These are phyloP conservation scores for Pandemis corylana DNA, from an alignment of 2,888 invertebrate genomes.

Conservation along the genomic window DNA sequence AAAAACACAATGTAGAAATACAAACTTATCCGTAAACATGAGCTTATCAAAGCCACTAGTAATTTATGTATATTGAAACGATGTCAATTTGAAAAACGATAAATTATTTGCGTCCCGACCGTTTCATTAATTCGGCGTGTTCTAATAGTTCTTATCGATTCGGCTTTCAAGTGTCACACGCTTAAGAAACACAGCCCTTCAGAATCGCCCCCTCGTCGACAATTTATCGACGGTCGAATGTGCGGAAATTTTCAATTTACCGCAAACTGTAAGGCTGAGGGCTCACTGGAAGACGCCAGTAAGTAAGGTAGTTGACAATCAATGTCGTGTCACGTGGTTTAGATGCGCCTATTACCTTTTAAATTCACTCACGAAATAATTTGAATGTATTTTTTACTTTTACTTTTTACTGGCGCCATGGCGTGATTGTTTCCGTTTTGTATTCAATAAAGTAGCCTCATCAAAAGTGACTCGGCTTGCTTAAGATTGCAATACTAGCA, in stretches of 20 bases:
- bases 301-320: background rate
- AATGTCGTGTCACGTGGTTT: background rate
- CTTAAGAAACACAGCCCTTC: slow-evolving; percentile 10
- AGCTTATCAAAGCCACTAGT: too few relatives aligned
- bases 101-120: background rate
- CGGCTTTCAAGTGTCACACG: background rate
- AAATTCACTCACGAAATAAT: too few relatives aligned
- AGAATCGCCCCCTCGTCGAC: slow-evolving; percentile 16
- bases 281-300: background rate
- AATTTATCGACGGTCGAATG: slow-evolving; percentile 30
- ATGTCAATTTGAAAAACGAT: background rate
- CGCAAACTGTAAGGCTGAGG: slow-evolving; percentile 7
- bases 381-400: too few relatives aligned
- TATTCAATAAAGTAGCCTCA: too few relatives aligned
- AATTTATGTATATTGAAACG: too few relatives aligned
- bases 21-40: too few relatives aligned
- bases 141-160: slow-evolving; percentile 14
- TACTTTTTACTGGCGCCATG: too few relatives aligned
- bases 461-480: too few relatives aligned
- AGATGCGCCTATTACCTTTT: too few relatives aligned
- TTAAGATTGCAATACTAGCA: too few relatives aligned
- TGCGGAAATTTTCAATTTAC: slow-evolving; percentile 26
- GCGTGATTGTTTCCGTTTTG: too few relatives aligned
- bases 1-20: too few relatives aligned
- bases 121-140: background rate